Evolutionary conservation across 64 coral and sea anemone species (phyloP).

Genomic region (Exaiptasia diaphana): DNA sequence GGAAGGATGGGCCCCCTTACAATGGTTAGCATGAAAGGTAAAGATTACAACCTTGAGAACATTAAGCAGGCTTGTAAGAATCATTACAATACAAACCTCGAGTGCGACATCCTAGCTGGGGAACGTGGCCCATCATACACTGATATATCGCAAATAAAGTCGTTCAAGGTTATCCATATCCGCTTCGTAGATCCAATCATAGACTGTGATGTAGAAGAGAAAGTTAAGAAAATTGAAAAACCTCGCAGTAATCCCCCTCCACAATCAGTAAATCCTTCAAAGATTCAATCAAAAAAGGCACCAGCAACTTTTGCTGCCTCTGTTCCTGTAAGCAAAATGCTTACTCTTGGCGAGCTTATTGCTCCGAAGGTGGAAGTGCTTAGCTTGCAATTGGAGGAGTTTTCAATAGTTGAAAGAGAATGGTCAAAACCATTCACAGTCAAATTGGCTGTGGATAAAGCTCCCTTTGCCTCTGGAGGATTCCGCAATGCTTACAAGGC

Average conservation of each 20-base stretch:
- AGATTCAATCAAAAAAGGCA: neutral
- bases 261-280: neutral
- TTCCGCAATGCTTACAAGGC: constrained; percentile 57
- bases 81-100: constrained; percentile 40
- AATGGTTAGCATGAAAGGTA: constrained; percentile 15
- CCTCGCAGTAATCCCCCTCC: neutral
- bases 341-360: constrained; percentile 54
- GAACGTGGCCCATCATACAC: constrained; percentile 58
- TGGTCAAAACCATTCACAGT: constrained; percentile 38
- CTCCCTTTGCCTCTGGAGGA: constrained; percentile 48
- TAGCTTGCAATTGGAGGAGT: neutral
- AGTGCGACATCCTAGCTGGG: constrained; percentile 65
- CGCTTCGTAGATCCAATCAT: constrained; percentile 30
- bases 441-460: constrained; percentile 26
- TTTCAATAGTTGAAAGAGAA: neutral
- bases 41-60: constrained; percentile 42
- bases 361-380: constrained; percentile 28
- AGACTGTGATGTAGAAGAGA: neutral
- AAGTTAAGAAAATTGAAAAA: neutral
- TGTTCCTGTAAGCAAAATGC: constrained; percentile 59
- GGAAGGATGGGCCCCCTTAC: constrained; percentile 47
- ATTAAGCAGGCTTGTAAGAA: constrained; percentile 57
- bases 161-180: constrained; percentile 53
- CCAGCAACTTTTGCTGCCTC: constrained; percentile 39
- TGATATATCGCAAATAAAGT: constrained; percentile 32